Percentiles rank a stretch among this genome's conserved stretches.
Evolutionary conservation across 2,888 invertebrate genomes (phyloP).

Genomic region (Dicyrtoma fusca): DNA sequence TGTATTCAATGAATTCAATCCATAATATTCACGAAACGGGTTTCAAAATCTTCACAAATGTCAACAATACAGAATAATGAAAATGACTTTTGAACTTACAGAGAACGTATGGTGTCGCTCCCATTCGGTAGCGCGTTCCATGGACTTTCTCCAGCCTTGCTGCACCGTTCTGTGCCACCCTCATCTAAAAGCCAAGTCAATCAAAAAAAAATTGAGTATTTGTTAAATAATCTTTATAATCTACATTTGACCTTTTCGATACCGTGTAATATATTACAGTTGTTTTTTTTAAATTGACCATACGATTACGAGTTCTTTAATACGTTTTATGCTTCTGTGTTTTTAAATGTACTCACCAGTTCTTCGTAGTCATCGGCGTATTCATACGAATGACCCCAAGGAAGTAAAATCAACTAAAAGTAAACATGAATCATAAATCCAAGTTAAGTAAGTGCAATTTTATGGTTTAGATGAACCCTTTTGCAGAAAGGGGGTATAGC

Average conservation of each 20-base stretch:
- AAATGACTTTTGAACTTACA: slow-evolving; percentile 43
- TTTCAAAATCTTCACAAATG: too few relatives aligned
- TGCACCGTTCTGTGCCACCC: slow-evolving; percentile 54
- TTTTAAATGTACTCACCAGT: slow-evolving; percentile 42
- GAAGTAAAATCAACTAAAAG: slow-evolving; percentile 58
- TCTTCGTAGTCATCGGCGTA: slow-evolving; percentile 53
- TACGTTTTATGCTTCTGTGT: too few relatives aligned
- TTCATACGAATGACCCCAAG: slow-evolving; percentile 69
- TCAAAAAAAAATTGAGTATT: too few relatives aligned
- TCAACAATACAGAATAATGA: background rate
- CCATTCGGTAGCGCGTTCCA: slow-evolving; percentile 59
- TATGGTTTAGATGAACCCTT: background rate
- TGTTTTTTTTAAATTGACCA: too few relatives aligned
- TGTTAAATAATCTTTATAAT: too few relatives aligned
- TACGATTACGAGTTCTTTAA: too few relatives aligned
- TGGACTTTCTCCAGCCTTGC: slow-evolving; percentile 57
- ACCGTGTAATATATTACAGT: too few relatives aligned
- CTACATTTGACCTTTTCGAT: too few relatives aligned
- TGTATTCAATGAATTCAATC: background rate
- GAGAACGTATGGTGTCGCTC: slow-evolving; percentile 59
- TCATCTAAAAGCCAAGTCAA: slow-evolving; percentile 35
- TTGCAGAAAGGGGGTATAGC: too few relatives aligned
- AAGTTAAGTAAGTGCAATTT: background rate
- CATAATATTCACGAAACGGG: too few relatives aligned
- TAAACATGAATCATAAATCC: background rate